These are phyloP conservation scores for Microdon myrmicae DNA, from an alignment of 2,888 invertebrate genomes.

Conservation along the genomic window DNA sequence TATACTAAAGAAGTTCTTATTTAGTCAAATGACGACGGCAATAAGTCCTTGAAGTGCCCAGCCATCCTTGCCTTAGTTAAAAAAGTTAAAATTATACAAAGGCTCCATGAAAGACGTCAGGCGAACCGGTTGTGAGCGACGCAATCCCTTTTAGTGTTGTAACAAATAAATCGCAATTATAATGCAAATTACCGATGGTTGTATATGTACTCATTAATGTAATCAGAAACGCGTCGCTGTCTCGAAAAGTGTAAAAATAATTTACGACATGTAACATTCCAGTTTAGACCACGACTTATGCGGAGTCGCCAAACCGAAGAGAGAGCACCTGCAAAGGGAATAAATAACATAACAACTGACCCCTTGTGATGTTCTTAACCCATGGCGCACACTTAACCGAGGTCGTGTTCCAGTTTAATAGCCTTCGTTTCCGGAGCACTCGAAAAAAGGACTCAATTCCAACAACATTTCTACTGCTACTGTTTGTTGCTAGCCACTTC, in stretches of 20 bases:
- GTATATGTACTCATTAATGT: slow-evolving; percentile 43
- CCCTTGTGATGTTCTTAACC: slow-evolving; percentile 45
- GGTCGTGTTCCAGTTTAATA: slow-evolving; percentile 51
- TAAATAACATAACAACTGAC: slow-evolving; percentile 31
- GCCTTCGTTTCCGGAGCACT: slow-evolving; percentile 49
- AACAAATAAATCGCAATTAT: slow-evolving; percentile 41
- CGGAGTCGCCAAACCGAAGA: not conserved
- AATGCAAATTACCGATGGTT: slow-evolving; percentile 32
- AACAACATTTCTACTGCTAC: slow-evolving; percentile 16
- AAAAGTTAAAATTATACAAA: too few species aligned
- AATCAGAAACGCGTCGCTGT: slow-evolving; percentile 18
- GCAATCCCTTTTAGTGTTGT: slow-evolving; percentile 35
- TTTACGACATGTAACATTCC: slow-evolving; percentile 12
- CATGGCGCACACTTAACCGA: slow-evolving; percentile 47
- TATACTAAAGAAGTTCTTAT: too few species aligned
- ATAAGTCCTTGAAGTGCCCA: too few species aligned
- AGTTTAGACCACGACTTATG: not conserved
- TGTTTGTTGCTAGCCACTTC: not conserved
- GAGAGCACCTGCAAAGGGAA: not conserved
- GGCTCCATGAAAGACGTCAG: too few species aligned
- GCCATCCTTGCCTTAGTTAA: too few species aligned
- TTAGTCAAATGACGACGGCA: too few species aligned
- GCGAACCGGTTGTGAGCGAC: too few species aligned
- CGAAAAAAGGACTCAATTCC: slow-evolving; percentile 32
- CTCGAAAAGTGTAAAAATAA: slow-evolving; percentile 10